Evolutionary conservation across 2,797 vertebrate genomes (phyloP).

Genomic region (Molossus molossus): DNA sequence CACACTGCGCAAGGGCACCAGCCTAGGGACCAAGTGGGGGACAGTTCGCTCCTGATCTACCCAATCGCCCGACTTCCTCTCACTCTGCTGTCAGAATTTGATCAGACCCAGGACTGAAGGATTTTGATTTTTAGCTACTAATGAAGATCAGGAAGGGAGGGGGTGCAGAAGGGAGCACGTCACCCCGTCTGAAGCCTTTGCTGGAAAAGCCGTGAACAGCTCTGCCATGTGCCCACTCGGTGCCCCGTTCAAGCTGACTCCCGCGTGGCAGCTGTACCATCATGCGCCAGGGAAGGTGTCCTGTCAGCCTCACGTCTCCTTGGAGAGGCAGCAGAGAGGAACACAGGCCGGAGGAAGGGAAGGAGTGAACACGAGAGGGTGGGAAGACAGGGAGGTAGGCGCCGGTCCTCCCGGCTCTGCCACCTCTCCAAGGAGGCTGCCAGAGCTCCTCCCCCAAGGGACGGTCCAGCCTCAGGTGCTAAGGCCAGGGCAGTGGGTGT

Average conservation of each 20-base stretch:
- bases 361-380: accelerated
- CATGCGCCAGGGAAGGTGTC: constrained; percentile 36
- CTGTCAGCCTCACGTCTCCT: constrained; percentile 65
- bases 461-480: neutral
- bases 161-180: constrained; percentile 34
- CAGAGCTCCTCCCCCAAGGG: neutral
- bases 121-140: constrained; percentile 29
- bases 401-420: neutral
- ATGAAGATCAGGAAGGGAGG: constrained; percentile 57
- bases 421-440: neutral
- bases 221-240: constrained; percentile 13
- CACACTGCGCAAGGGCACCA: neutral
- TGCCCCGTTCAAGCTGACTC: neutral
- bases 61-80: neutral
- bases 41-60: neutral
- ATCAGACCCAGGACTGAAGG: neutral
- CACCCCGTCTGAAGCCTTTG: constrained; percentile 67
- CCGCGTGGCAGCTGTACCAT: neutral
- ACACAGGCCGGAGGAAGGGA: neutral
- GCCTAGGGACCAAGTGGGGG: accelerated
- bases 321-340: constrained; percentile 48
- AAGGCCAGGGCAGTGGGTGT: neutral
- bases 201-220: constrained; percentile 48
- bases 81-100: neutral
- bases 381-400: neutral